Evolutionary conservation across 2,797 vertebrate genomes (phyloP).

Genomic region (Pelodytes ibericus): DNA sequence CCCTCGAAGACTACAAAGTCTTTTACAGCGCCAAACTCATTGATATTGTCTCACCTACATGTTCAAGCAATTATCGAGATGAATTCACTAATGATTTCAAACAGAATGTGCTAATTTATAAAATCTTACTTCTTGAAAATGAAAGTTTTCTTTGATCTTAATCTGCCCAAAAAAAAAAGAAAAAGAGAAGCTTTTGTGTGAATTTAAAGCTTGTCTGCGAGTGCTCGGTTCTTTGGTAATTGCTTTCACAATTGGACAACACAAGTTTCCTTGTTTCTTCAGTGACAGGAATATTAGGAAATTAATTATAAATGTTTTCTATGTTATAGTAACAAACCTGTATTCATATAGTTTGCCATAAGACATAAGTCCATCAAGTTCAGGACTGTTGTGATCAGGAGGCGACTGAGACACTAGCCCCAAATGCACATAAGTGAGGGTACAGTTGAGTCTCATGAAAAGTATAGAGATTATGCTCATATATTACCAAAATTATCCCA

Average conservation of each 20-base stretch:
- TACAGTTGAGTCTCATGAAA: too few relatives aligned
- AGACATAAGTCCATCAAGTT: too few relatives aligned
- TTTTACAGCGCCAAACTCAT: not conserved
- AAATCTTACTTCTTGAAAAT: constrained; percentile 66
- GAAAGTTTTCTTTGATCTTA: constrained; percentile 67
- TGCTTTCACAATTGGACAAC: constrained; percentile 71
- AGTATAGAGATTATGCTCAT: too few relatives aligned
- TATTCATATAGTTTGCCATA: too few relatives aligned
- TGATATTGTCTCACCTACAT: constrained; percentile 22
- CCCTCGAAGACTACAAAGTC: not conserved
- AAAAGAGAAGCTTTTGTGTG: constrained; percentile 66
- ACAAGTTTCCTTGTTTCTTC: constrained; percentile 30
- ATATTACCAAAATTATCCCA: too few relatives aligned
- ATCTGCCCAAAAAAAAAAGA: constrained; percentile 70
- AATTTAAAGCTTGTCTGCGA: constrained; percentile 71
- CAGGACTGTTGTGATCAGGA: too few relatives aligned
- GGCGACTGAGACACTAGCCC: too few relatives aligned
- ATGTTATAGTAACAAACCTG: too few relatives aligned
- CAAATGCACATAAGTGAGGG: too few relatives aligned
- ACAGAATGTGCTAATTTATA: constrained; percentile 60
- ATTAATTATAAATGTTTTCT: too few relatives aligned
- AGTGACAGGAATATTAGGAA: not conserved
- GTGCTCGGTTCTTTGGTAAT: constrained; percentile 69
- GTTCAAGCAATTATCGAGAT: not conserved
- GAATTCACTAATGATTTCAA: constrained; percentile 39